These are phyloP conservation scores for Vulpes ferrilata DNA, from an alignment of 2,113 vertebrate genomes.

Conservation along the genomic window DNA sequence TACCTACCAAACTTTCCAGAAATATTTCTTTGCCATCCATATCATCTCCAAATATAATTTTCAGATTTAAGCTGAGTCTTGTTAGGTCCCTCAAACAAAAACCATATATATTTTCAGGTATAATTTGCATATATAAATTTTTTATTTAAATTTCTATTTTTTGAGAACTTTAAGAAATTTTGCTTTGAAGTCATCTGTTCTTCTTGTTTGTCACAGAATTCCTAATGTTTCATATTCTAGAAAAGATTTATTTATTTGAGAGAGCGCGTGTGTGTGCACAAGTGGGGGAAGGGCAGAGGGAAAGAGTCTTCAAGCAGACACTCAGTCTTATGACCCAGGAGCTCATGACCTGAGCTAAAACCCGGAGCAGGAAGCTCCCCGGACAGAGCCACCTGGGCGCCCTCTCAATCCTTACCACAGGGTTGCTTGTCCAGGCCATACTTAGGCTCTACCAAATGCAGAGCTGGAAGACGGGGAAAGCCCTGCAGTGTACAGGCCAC, in stretches of 20 bases:
- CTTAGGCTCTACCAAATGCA: neutral
- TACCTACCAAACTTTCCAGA: neutral
- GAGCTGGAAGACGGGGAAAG: neutral
- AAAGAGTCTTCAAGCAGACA: neutral
- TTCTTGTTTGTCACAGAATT: neutral
- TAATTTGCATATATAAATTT: neutral
- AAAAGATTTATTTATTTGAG: neutral
- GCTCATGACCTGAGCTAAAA: neutral
- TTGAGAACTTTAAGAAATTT: neutral
- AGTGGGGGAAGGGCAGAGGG: neutral
- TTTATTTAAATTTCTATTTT: conserved; percentile 25
- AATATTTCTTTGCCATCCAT: neutral
- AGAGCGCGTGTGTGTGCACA: neutral
- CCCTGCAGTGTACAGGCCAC: neutral
- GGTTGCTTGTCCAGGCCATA: neutral
- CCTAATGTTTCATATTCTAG: neutral
- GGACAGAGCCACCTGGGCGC: neutral
- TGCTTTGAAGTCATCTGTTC: neutral
- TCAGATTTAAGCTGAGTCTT: neutral
- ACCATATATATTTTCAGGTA: neutral
- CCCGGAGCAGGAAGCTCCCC: neutral
- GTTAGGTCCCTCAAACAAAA: neutral
- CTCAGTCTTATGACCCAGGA: neutral
- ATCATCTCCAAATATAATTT: conserved; percentile 8
- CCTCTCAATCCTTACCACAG: neutral